Percentiles rank a stretch among this genome's conserved stretches.
Conservation (phyloP, 2,113 vertebrate genomes). For the Callionymus lyra region DNA sequence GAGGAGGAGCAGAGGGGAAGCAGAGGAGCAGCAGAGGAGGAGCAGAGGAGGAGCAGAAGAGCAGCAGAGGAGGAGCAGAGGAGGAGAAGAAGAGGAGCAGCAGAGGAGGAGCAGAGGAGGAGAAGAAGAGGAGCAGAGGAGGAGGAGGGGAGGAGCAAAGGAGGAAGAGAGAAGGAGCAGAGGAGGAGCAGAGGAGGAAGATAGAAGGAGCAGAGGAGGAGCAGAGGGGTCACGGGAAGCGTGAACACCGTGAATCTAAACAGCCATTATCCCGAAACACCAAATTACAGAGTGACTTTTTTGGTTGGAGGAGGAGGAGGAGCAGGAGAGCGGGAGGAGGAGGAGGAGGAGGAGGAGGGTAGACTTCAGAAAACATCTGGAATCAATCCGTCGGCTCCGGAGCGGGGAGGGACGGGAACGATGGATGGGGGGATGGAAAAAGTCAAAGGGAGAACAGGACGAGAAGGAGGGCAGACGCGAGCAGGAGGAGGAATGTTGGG, state of each 20-base stretch:
- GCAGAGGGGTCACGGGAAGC: not conserved
- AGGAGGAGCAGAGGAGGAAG: too few species aligned
- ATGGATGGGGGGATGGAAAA: conserved; percentile 14
- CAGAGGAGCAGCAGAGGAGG: too few species aligned
- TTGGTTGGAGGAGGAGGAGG: conserved; percentile 20
- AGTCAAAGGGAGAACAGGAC: conserved; percentile 33
- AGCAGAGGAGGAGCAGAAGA: not conserved
- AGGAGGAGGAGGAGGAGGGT: conserved; percentile 26
- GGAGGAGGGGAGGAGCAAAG: too few species aligned
- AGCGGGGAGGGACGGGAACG: conserved; percentile 6
- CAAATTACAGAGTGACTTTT: conserved; percentile 37
- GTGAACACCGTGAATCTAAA: conserved; percentile 24
- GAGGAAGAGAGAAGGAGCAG: too few species aligned
- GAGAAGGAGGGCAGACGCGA: conserved; percentile 6
- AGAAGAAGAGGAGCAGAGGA: too few species aligned
- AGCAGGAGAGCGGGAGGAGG: conserved; percentile 9
- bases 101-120: too few species aligned
- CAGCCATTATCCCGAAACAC: conserved; percentile 32
- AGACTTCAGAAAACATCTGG: conserved; percentile 65
- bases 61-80: too few species aligned
- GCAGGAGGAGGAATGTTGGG: conserved; percentile 36
- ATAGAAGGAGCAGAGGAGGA: too few species aligned
- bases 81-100: too few species aligned
- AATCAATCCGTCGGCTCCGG: conserved; percentile 60
- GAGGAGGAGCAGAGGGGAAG: too few species aligned